Base-by-base conservation (phyloP, 2,797 vertebrate species). In the Rachycentron canadum region DNA sequence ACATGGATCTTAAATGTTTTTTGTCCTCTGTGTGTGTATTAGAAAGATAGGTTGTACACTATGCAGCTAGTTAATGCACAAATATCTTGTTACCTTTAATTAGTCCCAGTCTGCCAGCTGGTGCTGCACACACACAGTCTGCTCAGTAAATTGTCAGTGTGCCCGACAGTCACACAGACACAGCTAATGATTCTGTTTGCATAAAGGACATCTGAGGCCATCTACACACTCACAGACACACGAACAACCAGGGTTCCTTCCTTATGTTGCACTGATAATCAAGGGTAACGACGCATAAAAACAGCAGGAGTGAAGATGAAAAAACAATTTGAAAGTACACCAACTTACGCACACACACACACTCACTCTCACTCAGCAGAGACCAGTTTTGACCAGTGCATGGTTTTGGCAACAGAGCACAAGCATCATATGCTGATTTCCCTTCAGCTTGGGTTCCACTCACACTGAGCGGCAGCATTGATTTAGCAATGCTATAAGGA, bases 61-160 rank as follows among this genome's bases (percentile, higher is more conserved):
- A 45, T 26, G 40, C 49, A 41, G 40, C 19, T 17, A 40, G 41
- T 68, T 43, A 34, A 70, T 82, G 68, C 81, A 89, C 83, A 80
- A 69, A 78, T 73, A 86, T 83, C 57, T 74, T 14, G 17, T 89
- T 89, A 76, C 25, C 38, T 77, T 88, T 78, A 82, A 90, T 91
- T 77, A 68, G 69, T 43, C 81, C 34, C 62, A 62, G 63, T 86
- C 62, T 85, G 81, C 84, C 89, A 92, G 90, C 87, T 91, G 90
- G 47, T 84, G 73, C 25, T 40, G 55, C 59, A 68, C 60, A 66
- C 40, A 25, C 62, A 52, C 23, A 41, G 11, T 40, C 50, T 41
- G 13, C 60, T 49, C 32, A 56, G 50, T 71, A 60, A 65, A 52
- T 70, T 68, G 65, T 58, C 68, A 63, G 10, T 80, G 19, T 78